Evolutionary conservation across 2,888 invertebrate genomes (phyloP).

Genomic region (Plagiodera versicolora): DNA sequence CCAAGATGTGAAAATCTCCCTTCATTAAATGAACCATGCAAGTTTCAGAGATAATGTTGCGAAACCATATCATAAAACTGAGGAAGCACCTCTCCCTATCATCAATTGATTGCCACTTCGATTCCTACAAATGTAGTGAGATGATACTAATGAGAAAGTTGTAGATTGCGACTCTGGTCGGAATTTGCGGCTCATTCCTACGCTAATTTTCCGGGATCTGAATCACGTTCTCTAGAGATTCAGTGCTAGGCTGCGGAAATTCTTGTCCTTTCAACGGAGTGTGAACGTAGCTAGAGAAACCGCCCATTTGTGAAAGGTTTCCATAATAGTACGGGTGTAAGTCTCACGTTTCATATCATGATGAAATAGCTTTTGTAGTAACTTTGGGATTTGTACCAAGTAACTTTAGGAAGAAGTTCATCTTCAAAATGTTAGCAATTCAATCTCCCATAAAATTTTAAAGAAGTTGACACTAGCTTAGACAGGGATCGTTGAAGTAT

Average conservation of each 20-base stretch:
- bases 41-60: too few species aligned
- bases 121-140: background rate
- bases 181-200: background rate
- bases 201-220: constrained; percentile 1
- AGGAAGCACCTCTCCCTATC: background rate
- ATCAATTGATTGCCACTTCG: background rate
- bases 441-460: too few species aligned
- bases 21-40: too few species aligned
- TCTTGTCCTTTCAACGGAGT: background rate
- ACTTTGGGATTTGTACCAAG: too few species aligned
- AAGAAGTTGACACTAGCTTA: too few species aligned
- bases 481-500: too few species aligned
- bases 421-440: too few species aligned
- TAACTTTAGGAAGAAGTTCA: too few species aligned
- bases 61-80: background rate
- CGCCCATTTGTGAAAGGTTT: background rate
- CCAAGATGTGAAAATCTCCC: too few species aligned
- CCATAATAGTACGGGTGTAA: too few species aligned
- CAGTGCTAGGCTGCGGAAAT: background rate
- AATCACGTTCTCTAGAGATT: background rate
- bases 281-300: background rate
- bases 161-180: background rate
- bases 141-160: background rate
- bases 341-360: too few species aligned
- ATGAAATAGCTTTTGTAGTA: too few species aligned